A percentile compares a stretch with the other conserved stretches of the same genome.
phyloP scores from a whole-genome alignment of 2,888 invertebrate species.

The Heteromyza rotundicornis region DNA sequence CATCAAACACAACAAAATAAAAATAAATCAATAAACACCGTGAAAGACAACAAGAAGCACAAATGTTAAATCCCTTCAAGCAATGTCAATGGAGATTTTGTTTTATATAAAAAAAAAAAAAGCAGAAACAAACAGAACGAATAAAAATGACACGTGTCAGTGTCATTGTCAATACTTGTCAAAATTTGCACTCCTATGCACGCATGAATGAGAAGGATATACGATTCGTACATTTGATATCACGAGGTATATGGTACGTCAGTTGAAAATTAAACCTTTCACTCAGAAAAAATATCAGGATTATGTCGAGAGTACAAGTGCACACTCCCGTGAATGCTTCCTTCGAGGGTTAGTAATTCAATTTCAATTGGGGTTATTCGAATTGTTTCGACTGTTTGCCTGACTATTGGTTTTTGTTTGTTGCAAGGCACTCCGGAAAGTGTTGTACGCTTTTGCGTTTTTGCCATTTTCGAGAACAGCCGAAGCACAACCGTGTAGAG shows the following conservation, averaged over 20 bases:
- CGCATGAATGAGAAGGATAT: conserved; percentile 28
- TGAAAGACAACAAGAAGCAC: too few species aligned
- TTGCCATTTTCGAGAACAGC: too few species aligned
- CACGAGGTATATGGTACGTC: conserved; percentile 31
- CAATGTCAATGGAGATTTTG: too few species aligned
- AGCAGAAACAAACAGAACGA: too few species aligned
- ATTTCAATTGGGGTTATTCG: not conserved
- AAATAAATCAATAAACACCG: too few species aligned
- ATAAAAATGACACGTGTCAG: conserved; percentile 48
- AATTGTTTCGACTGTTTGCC: not conserved
- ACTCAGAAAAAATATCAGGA: conserved; percentile 36
- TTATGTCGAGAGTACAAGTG: conserved; percentile 4
- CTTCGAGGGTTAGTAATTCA: not conserved
- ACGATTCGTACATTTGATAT: not conserved
- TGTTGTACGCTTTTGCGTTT: not conserved
- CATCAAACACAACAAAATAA: too few species aligned
- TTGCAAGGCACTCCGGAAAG: not conserved
- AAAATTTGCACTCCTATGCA: conserved; percentile 25
- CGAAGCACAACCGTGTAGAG: too few species aligned
- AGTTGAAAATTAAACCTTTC: conserved; percentile 48
- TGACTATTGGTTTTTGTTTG: not conserved
- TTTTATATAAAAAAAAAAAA: too few species aligned
- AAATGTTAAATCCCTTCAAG: not conserved
- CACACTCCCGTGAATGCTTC: not conserved
- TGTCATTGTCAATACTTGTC: conserved; percentile 44